Evolutionary conservation across 2,797 vertebrate species (phyloP).

Genomic region (Selene dorsalis): DNA sequence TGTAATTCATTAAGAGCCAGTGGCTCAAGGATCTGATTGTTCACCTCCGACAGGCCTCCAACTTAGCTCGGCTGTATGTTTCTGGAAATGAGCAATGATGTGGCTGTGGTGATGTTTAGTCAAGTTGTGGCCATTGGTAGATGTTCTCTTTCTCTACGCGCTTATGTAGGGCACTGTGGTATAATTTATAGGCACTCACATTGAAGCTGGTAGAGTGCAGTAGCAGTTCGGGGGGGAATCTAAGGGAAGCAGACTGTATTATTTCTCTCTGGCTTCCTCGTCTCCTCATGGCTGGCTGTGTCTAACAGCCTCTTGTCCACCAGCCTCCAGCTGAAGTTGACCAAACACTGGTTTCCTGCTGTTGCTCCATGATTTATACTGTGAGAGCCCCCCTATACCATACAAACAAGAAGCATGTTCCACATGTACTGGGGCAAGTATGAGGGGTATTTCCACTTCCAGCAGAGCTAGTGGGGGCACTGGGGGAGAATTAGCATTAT

Average conservation of each 20-base stretch:
- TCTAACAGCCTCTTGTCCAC: conserved; percentile 40
- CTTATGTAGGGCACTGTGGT: conserved; percentile 37
- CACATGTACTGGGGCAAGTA: conserved; percentile 7
- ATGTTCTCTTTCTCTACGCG: conserved; percentile 7
- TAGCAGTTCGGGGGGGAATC: conserved; percentile 53
- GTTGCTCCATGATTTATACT: conserved; percentile 66
- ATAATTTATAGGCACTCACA: conserved; percentile 45
- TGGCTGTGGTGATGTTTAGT: conserved; percentile 9
- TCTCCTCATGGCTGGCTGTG: conserved; percentile 32
- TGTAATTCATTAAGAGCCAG: conserved; percentile 55
- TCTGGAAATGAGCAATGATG: not conserved
- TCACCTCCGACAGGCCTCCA: conserved; percentile 13
- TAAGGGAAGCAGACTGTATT: conserved; percentile 60
- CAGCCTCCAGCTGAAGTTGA: conserved; percentile 59
- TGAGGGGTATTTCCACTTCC: conserved; percentile 30
- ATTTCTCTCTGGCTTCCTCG: conserved; percentile 52
- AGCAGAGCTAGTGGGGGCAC: conserved; percentile 9
- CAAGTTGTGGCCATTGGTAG: conserved; percentile 5
- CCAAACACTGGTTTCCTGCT: conserved; percentile 72
- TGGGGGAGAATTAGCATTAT: conserved; percentile 35
- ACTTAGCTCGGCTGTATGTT: conserved; percentile 7
- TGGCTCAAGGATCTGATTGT: conserved; percentile 50
- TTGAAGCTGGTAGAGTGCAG: conserved; percentile 28
- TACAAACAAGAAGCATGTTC: conserved; percentile 59
- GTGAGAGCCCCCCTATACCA: conserved; percentile 43